Conservation (phyloP, 2,888 invertebrate species). For the Tortrix viridana region DNA sequence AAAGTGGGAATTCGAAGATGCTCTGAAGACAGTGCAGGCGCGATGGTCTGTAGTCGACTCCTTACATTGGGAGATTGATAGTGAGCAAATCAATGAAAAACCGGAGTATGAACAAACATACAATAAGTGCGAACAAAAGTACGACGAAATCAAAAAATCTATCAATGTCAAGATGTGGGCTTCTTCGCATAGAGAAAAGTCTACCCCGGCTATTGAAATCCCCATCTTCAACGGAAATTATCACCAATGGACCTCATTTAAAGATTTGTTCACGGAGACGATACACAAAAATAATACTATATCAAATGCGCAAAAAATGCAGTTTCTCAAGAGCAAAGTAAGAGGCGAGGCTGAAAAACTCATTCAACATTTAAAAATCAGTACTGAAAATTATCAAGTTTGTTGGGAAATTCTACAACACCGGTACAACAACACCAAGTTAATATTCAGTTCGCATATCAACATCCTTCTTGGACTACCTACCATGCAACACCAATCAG, state of each 20-base stretch:
- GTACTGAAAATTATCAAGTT: constrained; percentile 41
- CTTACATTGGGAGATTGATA: constrained; percentile 41
- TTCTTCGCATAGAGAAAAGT: constrained; percentile 15
- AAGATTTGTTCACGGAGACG: constrained; percentile 37
- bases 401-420: too few relatives aligned
- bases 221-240: constrained; percentile 23
- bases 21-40: constrained; percentile 16
- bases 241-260: constrained; percentile 38
- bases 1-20: neutral
- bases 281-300: neutral
- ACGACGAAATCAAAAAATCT: constrained; percentile 5
- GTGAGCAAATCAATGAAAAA: constrained; percentile 15
- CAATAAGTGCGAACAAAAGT: neutral
- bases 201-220: constrained; percentile 38
- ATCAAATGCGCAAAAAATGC: constrained; percentile 12
- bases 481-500: constrained; percentile 37
- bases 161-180: constrained; percentile 12
- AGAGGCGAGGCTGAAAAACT: constrained; percentile 3
- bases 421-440: constrained; percentile 40
- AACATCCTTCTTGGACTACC: constrained; percentile 39
- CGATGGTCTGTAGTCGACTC: constrained; percentile 41
- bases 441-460: constrained; percentile 37
- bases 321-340: too few relatives aligned
- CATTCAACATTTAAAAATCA: constrained; percentile 40
- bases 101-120: constrained; percentile 34